Evolutionary conservation across 2,797 vertebrate genomes (phyloP).

Genomic region (Microtus obscurus): DNA sequence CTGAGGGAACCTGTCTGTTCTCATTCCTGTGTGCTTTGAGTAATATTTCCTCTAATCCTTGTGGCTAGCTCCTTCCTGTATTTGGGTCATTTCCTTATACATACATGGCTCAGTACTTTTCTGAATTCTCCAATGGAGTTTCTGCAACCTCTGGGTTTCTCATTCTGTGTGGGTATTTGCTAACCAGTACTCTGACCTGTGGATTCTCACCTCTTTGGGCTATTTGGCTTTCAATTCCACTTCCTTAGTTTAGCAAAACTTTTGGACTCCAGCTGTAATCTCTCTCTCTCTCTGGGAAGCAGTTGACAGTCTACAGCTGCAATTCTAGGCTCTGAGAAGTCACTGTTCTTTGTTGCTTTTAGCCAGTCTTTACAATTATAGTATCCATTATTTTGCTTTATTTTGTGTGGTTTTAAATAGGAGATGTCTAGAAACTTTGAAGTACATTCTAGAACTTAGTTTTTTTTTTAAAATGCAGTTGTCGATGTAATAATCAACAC

Average conservation of each 20-base stretch:
- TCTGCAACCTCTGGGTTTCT: neutral
- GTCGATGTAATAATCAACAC: neutral
- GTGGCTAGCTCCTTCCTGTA: conserved; percentile 37
- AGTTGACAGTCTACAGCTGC: neutral
- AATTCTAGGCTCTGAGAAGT: neutral
- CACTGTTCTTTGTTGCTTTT: neutral
- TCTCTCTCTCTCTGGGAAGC: too few species aligned
- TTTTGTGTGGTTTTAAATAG: neutral
- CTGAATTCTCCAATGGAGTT: neutral
- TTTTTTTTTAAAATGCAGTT: neutral
- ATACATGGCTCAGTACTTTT: neutral
- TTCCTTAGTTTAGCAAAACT: neutral
- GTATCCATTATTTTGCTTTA: neutral
- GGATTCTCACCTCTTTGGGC: neutral
- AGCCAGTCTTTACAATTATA: neutral
- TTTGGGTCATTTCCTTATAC: conserved; percentile 16
- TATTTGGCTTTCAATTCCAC: neutral
- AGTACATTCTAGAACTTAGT: neutral
- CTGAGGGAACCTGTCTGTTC: neutral
- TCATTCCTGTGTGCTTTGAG: neutral
- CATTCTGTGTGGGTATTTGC: neutral
- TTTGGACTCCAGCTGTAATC: neutral
- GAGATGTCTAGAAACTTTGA: conserved; percentile 3
- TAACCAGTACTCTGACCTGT: neutral
- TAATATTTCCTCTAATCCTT: conserved; percentile 59